These are phyloP conservation scores for Polydrusus cervinus DNA, from an alignment of 2,888 invertebrate genomes.

Conservation along the genomic window DNA sequence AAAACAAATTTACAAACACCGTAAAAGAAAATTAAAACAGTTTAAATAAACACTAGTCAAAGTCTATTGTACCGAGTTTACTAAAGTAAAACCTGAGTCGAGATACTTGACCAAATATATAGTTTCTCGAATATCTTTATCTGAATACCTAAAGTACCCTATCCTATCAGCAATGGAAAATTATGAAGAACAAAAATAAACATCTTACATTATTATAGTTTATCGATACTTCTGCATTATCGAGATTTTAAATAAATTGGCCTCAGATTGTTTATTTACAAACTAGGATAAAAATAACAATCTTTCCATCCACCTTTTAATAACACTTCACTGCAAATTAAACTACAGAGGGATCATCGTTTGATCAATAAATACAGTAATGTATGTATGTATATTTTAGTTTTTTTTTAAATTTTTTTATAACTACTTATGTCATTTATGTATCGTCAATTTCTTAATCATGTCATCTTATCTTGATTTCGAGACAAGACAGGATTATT, in stretches of 20 bases:
- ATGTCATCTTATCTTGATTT: too few relatives aligned
- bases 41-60: conserved; percentile 4
- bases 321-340: conserved; percentile 5
- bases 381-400: too few relatives aligned
- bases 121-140: conserved; percentile 38
- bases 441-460: too few relatives aligned
- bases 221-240: conserved; percentile 45
- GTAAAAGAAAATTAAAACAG: background rate
- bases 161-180: conserved; percentile 61
- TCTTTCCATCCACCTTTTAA: conserved; percentile 11
- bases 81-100: conserved; percentile 34
- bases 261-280: conserved; percentile 34
- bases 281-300: conserved; percentile 9
- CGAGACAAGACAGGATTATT: too few relatives aligned
- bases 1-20: conserved; percentile 10
- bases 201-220: conserved; percentile 34
- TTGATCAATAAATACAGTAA: background rate
- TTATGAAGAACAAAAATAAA: conserved; percentile 58
- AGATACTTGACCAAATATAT: conserved; percentile 30
- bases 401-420: too few relatives aligned
- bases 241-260: conserved; percentile 22
- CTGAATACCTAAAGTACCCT: conserved; percentile 46
- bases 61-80: conserved; percentile 3
- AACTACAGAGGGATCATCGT: background rate
- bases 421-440: too few relatives aligned